These are phyloP conservation scores for Xestia sexstrigata DNA, from an alignment of 2,888 invertebrate genomes.

Conservation along the genomic window DNA sequence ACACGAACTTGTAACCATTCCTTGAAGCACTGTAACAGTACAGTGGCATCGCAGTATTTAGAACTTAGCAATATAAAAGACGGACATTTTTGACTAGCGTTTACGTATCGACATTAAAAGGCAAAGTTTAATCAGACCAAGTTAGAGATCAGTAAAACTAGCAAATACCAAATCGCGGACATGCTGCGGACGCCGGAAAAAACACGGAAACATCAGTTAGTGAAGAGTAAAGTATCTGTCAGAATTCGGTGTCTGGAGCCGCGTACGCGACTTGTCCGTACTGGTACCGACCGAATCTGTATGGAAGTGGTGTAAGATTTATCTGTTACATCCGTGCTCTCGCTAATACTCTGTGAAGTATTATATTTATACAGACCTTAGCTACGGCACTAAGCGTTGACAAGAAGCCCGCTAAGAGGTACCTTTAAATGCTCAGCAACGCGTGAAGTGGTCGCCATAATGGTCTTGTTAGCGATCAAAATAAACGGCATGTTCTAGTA, in stretches of 20 bases:
- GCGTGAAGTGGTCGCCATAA: slow-evolving; percentile 31
- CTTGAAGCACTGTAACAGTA: neutral
- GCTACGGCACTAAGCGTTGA: slow-evolving; percentile 7
- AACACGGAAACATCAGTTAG: neutral
- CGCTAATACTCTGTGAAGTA: neutral
- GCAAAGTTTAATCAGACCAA: neutral
- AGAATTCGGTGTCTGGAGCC: too few relatives aligned
- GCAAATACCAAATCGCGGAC: neutral
- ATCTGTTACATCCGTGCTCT: neutral
- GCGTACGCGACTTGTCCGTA: neutral
- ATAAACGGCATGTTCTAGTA: slow-evolving; percentile 44
- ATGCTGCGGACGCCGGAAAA: neutral
- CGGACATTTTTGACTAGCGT: neutral
- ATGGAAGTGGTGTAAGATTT: too few relatives aligned
- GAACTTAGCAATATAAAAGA: neutral
- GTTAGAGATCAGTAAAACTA: neutral
- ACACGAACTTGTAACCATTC: neutral
- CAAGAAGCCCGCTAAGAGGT: slow-evolving; percentile 6
- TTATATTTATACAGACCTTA: slow-evolving; percentile 1
- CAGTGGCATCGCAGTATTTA: neutral
- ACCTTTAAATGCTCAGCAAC: slow-evolving; percentile 4
- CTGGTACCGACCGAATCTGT: neutral
- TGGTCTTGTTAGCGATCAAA: slow-evolving; percentile 53
- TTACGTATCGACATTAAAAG: neutral
- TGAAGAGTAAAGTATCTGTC: too few relatives aligned